Conservation (phyloP, 2,888 invertebrate genomes). For the Bugulina stolonifera region DNA sequence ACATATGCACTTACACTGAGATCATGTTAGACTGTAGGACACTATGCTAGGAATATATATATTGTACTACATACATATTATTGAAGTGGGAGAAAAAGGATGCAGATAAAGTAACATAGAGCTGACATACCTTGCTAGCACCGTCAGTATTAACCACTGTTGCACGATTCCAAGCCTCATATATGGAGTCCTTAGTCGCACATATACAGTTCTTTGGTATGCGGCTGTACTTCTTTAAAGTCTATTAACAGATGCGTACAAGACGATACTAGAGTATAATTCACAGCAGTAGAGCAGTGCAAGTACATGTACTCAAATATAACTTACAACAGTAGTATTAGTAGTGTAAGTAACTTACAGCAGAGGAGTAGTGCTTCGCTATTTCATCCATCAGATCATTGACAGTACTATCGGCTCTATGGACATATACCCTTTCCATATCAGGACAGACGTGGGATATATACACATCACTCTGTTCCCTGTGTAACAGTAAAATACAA, state of each 20-base stretch:
- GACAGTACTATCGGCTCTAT: background rate
- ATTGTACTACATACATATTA: no score
- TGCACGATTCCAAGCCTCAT: conserved; percentile 11
- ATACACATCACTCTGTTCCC: background rate
- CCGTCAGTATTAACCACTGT: background rate
- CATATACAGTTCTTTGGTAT: background rate
- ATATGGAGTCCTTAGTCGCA: background rate
- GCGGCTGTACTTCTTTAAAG: background rate
- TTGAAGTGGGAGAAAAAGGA: no score
- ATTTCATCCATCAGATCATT: background rate
- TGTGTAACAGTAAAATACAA: no score
- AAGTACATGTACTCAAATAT: no score
- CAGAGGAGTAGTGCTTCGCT: background rate
- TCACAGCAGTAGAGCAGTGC: no score
- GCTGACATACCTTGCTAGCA: background rate
- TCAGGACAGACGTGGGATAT: background rate
- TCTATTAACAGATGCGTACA: no score
- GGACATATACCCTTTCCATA: background rate
- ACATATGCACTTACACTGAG: no score
- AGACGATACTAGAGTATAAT: no score
- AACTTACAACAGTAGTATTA: no score
- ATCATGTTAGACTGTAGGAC: no score
- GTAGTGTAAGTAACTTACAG: background rate
- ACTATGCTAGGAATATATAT: no score
- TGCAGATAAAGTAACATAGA: no score